Percentiles rank a stretch among this genome's conserved stretches.
Conservation (phyloP, 2,888 invertebrate genomes). For the Norana najaformis region DNA sequence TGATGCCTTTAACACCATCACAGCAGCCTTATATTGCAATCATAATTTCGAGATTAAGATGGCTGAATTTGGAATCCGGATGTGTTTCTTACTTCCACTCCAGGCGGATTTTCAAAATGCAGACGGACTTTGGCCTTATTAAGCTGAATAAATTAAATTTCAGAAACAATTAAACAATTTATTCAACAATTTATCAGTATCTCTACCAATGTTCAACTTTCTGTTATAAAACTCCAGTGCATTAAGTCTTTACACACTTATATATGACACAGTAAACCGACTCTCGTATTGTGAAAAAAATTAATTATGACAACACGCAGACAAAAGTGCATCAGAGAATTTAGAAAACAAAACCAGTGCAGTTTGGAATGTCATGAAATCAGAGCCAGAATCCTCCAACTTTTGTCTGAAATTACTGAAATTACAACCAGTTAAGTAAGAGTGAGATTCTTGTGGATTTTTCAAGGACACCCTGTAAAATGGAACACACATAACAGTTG, state of each 20-base stretch:
- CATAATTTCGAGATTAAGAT: no score
- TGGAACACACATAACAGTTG: not conserved
- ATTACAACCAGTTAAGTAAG: not conserved
- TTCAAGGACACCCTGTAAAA: not conserved
- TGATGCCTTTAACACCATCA: no score
- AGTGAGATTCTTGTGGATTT: not conserved
- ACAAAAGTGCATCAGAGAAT: not conserved
- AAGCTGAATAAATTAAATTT: not conserved
- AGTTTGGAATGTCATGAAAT: not conserved
- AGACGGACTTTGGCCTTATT: not conserved
- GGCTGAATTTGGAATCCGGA: no score
- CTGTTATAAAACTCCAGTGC: not conserved
- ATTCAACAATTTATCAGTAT: not conserved
- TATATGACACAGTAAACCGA: not conserved
- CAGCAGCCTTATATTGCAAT: no score
- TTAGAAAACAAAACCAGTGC: not conserved
- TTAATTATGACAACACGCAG: not conserved
- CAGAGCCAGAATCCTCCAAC: not conserved
- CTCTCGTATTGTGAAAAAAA: not conserved
- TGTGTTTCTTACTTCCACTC: no score
- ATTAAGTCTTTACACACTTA: not conserved
- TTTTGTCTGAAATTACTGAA: not conserved
- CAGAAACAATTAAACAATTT: not conserved
- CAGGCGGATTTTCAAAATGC: no score
- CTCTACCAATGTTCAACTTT: not conserved